Evolutionary conservation across 2,113 vertebrate genomes (phyloP).

Genomic region (Pomatostomus ruficeps): DNA sequence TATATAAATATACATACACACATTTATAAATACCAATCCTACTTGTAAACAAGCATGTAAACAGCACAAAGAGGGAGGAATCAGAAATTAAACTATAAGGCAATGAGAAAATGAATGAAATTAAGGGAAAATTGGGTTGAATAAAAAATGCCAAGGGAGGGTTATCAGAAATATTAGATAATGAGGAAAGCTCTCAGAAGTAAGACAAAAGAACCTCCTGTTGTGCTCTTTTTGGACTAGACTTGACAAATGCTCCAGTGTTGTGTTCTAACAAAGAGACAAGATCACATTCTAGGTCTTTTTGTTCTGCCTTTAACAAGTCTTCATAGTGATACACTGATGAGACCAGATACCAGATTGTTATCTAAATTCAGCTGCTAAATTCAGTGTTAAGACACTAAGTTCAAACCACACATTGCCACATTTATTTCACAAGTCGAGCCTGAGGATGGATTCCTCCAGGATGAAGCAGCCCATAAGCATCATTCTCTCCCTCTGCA

Average conservation of each 20-base stretch:
- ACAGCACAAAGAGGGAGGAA: background rate
- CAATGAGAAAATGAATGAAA: background rate
- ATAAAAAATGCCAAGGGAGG: background rate
- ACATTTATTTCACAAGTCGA: conserved; percentile 61
- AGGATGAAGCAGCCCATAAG: conserved; percentile 33
- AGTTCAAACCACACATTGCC: conserved; percentile 62
- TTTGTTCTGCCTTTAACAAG: conserved; percentile 63
- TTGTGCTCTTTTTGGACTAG: conserved; percentile 24
- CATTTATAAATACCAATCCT: background rate
- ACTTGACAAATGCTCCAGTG: background rate
- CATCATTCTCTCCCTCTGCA: conserved; percentile 5
- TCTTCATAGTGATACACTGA: conserved; percentile 57
- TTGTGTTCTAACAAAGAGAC: conserved; percentile 31
- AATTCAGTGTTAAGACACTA: conserved; percentile 61
- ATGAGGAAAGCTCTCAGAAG: background rate
- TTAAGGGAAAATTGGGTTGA: background rate
- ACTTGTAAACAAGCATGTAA: background rate
- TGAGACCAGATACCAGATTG: conserved; percentile 66
- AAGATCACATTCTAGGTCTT: conserved; percentile 44
- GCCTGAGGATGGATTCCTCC: conserved; percentile 47
- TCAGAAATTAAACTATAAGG: background rate
- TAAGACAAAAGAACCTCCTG: background rate
- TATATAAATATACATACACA: background rate
- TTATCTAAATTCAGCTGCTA: conserved; percentile 67
- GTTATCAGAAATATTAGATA: background rate